Evolutionary conservation across 2,113 vertebrate species (phyloP).

Genomic region (Cacatua alba): DNA sequence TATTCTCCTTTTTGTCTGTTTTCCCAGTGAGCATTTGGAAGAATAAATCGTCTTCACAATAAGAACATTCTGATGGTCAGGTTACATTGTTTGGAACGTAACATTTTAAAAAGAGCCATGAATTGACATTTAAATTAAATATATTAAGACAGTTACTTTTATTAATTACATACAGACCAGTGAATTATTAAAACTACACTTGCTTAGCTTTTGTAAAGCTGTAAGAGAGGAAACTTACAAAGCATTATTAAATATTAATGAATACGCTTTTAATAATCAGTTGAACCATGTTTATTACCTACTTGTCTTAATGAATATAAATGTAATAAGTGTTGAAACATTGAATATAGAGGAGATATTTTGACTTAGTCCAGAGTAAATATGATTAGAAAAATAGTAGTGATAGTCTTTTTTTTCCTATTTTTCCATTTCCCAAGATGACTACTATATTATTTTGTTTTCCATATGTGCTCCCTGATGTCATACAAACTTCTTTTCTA

Average conservation of each 20-base stretch:
- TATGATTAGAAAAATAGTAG: background rate
- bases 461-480: background rate
- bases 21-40: slow-evolving; percentile 31
- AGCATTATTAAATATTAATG: background rate
- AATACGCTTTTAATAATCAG: background rate
- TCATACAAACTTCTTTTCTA: background rate
- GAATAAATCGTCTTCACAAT: slow-evolving; percentile 15
- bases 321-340: background rate
- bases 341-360: background rate
- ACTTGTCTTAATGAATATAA: slow-evolving; percentile 1
- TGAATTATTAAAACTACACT: slow-evolving; percentile 28
- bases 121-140: slow-evolving; percentile 40
- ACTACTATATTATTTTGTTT: background rate
- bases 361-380: background rate
- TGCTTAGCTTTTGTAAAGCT: background rate
- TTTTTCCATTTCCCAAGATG: background rate
- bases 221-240: background rate
- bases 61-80: background rate
- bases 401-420: background rate
- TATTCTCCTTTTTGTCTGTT: slow-evolving; percentile 2
- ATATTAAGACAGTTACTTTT: background rate
- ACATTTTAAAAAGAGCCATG: slow-evolving; percentile 23
- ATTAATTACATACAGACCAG: background rate
- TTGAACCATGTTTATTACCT: background rate
- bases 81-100: background rate